Percentiles rank a stretch among this genome's conserved stretches.
Conservation (phyloP, 2,888 invertebrate genomes). For the Leptinotarsa juncta region DNA sequence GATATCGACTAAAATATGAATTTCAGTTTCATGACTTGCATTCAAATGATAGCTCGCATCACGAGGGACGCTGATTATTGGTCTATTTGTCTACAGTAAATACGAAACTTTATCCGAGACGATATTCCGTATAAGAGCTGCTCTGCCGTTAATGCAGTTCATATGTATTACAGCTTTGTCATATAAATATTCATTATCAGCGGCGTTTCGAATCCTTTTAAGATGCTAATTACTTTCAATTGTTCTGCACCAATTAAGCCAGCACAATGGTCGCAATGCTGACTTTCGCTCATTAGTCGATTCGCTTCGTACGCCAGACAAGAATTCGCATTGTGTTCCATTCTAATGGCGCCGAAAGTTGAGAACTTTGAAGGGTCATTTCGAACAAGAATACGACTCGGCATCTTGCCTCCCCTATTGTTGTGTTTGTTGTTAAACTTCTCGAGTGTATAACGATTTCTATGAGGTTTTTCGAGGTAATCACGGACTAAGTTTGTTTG, state of each 20-base stretch:
- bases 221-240: slow-evolving; percentile 20
- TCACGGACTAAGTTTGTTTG: no score
- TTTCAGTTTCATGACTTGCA: neutral
- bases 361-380: neutral
- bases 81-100: neutral
- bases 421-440: no score
- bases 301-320: neutral
- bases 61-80: neutral
- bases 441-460: no score
- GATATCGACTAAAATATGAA: no score
- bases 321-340: slow-evolving; percentile 3
- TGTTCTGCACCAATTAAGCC: slow-evolving; percentile 19
- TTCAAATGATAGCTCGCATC: neutral
- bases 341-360: slow-evolving; percentile 15
- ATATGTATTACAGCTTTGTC: slow-evolving; percentile 14
- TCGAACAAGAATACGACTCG: neutral
- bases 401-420: neutral
- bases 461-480: no score
- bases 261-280: slow-evolving; percentile 3
- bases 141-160: slow-evolving; percentile 7
- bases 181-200: slow-evolving; percentile 22
- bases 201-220: neutral
- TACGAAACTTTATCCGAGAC: slow-evolving; percentile 1
- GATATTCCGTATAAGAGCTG: neutral
- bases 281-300: slow-evolving; percentile 16